Conservation (phyloP, 2,888 invertebrate species). For the Pristionchus exspectatus region DNA sequence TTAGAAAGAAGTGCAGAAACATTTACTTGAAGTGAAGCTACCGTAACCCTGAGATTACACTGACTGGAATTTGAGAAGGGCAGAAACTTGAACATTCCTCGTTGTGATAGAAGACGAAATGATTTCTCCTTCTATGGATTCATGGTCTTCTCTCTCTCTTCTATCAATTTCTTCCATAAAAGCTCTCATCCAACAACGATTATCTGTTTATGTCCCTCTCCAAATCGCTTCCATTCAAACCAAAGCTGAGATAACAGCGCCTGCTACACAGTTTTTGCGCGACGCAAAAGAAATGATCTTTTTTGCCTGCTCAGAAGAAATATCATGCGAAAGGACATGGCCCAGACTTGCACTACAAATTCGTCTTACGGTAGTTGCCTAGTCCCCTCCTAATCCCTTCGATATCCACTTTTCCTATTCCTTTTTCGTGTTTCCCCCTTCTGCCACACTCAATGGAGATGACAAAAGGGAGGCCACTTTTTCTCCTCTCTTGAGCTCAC, state of each 20-base stretch:
- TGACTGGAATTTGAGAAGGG: conserved; percentile 12
- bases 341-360: conserved; percentile 10
- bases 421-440: conserved; percentile 17
- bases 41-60: background rate
- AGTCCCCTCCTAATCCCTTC: conserved; percentile 17
- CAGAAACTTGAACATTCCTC: conserved; percentile 30
- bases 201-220: conserved; percentile 37
- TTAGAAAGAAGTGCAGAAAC: background rate
- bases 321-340: background rate
- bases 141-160: conserved; percentile 32
- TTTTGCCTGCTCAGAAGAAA: background rate
- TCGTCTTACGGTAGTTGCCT: conserved; percentile 3
- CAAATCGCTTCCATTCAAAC: conserved; percentile 2
- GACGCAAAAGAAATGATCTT: background rate
- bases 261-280: background rate
- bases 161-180: conserved; percentile 42
- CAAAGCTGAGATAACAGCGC: conserved; percentile 33
- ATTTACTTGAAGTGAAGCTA: background rate
- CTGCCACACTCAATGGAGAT: conserved; percentile 40
- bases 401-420: conserved; percentile 1
- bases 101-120: background rate
- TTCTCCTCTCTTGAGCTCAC: conserved; percentile 47
- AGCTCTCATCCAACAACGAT: conserved; percentile 34
- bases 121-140: conserved; percentile 5
- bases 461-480: conserved; percentile 49